A percentile compares a stretch with the other conserved stretches of the same genome.
Conservation (phyloP, 2,797 vertebrate genomes). For the Columba guinea region DNA sequence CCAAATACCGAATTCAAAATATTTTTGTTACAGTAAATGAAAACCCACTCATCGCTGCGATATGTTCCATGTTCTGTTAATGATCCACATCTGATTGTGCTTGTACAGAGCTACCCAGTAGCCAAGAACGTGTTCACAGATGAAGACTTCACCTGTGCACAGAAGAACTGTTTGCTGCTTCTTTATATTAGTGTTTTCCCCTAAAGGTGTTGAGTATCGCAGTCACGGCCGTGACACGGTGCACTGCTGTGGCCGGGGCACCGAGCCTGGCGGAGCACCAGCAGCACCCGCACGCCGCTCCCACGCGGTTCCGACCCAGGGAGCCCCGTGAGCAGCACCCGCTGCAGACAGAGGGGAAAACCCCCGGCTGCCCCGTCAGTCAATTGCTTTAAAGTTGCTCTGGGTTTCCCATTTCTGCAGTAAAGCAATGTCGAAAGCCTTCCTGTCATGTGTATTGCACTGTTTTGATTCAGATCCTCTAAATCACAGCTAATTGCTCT, state of each 20-base stretch:
- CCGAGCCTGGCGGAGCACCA: background rate
- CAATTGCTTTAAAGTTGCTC: background rate
- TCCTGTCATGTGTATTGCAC: background rate
- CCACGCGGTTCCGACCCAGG: too few species aligned
- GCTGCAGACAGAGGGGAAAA: background rate
- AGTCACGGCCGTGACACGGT: background rate
- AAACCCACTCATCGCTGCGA: background rate
- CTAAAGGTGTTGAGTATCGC: background rate
- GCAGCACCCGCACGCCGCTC: background rate
- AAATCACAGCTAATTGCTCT: background rate
- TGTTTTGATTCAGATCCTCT: background rate
- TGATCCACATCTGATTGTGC: accelerated
- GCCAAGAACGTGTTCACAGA: background rate
- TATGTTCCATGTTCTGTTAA: background rate
- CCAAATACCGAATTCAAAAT: background rate
- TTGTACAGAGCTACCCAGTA: background rate
- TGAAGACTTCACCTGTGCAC: background rate
- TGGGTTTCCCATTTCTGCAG: background rate
- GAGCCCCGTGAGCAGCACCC: background rate
- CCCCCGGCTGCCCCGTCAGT: background rate
- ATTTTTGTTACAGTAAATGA: background rate
- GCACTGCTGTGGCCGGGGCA: accelerated
- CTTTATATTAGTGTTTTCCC: background rate
- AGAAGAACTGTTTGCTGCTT: background rate
- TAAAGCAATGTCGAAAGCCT: background rate